Conservation (phyloP, 2,888 invertebrate species). For the Coenonympha glycerion region DNA sequence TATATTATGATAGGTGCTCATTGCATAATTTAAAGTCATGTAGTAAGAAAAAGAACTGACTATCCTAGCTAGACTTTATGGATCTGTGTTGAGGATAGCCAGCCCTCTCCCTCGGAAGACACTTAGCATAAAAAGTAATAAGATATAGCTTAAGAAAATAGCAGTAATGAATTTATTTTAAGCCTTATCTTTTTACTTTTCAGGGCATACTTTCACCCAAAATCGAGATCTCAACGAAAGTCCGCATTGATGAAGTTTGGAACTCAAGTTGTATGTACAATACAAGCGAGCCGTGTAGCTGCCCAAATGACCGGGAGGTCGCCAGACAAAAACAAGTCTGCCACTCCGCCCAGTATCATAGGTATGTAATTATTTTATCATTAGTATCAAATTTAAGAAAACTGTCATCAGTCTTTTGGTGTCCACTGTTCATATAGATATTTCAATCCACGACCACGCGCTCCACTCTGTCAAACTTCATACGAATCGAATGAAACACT, state of each 20-base stretch:
- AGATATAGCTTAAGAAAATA: too few relatives aligned
- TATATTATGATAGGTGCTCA: too few relatives aligned
- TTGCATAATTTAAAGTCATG: too few relatives aligned
- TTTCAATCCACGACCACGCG: too few relatives aligned
- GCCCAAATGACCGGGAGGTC: constrained; percentile 32
- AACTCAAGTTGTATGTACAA: constrained; percentile 31
- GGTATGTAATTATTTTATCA: constrained; percentile 36
- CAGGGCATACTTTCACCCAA: constrained; percentile 84
- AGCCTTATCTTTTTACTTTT: not conserved
- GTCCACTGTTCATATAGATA: too few relatives aligned
- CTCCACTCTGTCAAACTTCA: too few relatives aligned
- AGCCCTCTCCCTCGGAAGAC: too few relatives aligned
- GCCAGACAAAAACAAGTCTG: constrained; percentile 66
- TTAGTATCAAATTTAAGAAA: not conserved
- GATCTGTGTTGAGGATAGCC: too few relatives aligned
- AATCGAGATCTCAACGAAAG: constrained; percentile 81
- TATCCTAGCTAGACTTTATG: too few relatives aligned
- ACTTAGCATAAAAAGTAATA: too few relatives aligned
- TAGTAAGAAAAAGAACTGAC: too few relatives aligned
- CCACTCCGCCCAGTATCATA: constrained; percentile 68
- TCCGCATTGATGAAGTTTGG: constrained; percentile 79
- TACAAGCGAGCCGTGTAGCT: constrained; percentile 32
- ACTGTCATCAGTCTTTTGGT: not conserved
- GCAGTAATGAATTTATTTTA: not conserved
- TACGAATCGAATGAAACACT: too few relatives aligned